phyloP scores from a whole-genome alignment of 2,113 vertebrate genomes.

The Lonchura striata region DNA sequence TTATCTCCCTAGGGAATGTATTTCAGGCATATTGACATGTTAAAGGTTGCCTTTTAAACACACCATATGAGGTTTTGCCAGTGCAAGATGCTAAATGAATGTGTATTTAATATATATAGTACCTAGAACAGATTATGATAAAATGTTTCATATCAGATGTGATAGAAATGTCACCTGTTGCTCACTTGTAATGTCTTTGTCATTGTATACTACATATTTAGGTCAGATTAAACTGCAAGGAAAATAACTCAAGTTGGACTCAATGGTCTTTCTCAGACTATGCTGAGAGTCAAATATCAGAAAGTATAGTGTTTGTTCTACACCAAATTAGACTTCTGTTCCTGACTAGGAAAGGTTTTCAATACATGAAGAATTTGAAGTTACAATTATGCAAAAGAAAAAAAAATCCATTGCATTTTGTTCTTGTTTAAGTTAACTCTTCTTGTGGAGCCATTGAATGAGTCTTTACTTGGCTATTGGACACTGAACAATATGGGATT shows the following conservation, averaged over 20 bases:
- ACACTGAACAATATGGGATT: not conserved
- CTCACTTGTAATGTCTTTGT: conserved; percentile 48
- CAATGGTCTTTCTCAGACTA: not conserved
- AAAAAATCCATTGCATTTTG: not conserved
- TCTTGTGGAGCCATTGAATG: not conserved
- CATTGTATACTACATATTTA: conserved; percentile 8
- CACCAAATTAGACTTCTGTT: not conserved
- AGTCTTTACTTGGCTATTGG: not conserved
- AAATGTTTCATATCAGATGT: not conserved
- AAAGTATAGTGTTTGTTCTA: not conserved
- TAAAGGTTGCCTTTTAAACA: conserved; percentile 26
- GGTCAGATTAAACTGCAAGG: not conserved
- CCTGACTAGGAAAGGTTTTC: not conserved
- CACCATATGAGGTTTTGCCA: not conserved
- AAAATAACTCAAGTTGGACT: not conserved
- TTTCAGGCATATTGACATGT: not conserved
- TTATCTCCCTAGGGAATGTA: not conserved
- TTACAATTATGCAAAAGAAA: not conserved
- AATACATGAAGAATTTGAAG: not conserved
- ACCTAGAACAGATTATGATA: not conserved
- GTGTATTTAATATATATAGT: not conserved
- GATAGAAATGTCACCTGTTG: conserved; percentile 29
- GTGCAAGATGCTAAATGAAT: conserved; percentile 3
- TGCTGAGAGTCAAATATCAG: not conserved
- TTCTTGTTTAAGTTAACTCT: not conserved